A percentile compares a stretch with the other conserved stretches of the same genome.
phyloP scores from a whole-genome alignment of 2,888 invertebrate species.

The Autographa gamma region DNA sequence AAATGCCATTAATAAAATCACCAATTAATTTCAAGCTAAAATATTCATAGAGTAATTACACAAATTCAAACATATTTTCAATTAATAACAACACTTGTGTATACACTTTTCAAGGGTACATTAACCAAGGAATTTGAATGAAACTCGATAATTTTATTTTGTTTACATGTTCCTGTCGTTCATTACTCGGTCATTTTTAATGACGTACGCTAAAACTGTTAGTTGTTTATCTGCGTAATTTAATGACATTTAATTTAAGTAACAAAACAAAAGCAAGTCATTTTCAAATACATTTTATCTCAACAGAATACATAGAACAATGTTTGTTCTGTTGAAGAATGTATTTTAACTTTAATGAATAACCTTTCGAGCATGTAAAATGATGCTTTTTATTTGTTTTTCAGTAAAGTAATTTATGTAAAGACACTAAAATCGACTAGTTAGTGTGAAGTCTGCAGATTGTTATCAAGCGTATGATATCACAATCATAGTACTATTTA shows the following conservation, averaged over 20 bases:
- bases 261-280: neutral
- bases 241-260: neutral
- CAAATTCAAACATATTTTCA: slow-evolving; percentile 15
- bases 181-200: neutral
- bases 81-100: slow-evolving; percentile 46
- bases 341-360: neutral
- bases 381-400: neutral
- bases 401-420: slow-evolving; percentile 3
- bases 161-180: neutral
- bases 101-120: slow-evolving; percentile 49
- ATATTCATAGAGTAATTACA: slow-evolving; percentile 11
- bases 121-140: slow-evolving; percentile 17
- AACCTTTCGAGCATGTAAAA: neutral
- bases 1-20: neutral
- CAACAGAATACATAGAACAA: neutral
- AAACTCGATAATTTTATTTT: neutral
- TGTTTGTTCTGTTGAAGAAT: neutral
- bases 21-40: neutral
- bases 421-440: neutral
- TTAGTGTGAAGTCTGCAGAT: slow-evolving; percentile 44
- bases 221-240: slow-evolving; percentile 13
- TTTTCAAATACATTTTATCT: neutral
- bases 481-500: slow-evolving; percentile 54
- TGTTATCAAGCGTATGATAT: slow-evolving; percentile 54
- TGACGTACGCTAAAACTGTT: slow-evolving; percentile 15